These are phyloP conservation scores for Limnephilus marmoratus DNA, from an alignment of 2,888 invertebrate species.

Conservation along the genomic window DNA sequence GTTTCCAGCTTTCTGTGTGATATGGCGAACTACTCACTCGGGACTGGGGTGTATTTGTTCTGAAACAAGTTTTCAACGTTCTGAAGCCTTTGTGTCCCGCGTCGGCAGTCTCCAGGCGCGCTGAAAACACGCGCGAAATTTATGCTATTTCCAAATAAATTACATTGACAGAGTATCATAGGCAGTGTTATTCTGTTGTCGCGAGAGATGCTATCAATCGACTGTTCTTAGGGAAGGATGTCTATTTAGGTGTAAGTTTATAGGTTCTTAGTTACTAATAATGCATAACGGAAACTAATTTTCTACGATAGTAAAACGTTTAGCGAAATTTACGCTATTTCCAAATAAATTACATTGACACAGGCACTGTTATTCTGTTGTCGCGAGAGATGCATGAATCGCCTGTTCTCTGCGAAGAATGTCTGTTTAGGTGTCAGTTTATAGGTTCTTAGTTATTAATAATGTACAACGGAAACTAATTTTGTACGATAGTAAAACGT, in stretches of 20 bases:
- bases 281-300: neutral
- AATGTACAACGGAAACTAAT: neutral
- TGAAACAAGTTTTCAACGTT: slow-evolving; percentile 35
- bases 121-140: slow-evolving; percentile 26
- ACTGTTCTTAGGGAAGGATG: neutral
- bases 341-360: slow-evolving; percentile 21
- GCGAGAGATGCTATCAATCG: neutral
- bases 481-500: neutral
- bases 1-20: slow-evolving; percentile 19
- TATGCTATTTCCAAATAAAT: slow-evolving; percentile 20
- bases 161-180: neutral
- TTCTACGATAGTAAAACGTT: neutral
- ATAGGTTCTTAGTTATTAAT: neutral
- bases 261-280: neutral
- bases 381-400: neutral
- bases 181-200: neutral
- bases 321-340: neutral
- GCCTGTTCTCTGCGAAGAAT: neutral
- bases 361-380: neutral
- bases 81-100: slow-evolving; percentile 26
- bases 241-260: neutral
- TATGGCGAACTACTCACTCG: slow-evolving; percentile 26
- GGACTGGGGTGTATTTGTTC: slow-evolving; percentile 33
- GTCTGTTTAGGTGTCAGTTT: neutral
- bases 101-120: neutral